phyloP scores from a whole-genome alignment of 2,797 vertebrate genomes.

The Melanotaenia nigrans region DNA sequence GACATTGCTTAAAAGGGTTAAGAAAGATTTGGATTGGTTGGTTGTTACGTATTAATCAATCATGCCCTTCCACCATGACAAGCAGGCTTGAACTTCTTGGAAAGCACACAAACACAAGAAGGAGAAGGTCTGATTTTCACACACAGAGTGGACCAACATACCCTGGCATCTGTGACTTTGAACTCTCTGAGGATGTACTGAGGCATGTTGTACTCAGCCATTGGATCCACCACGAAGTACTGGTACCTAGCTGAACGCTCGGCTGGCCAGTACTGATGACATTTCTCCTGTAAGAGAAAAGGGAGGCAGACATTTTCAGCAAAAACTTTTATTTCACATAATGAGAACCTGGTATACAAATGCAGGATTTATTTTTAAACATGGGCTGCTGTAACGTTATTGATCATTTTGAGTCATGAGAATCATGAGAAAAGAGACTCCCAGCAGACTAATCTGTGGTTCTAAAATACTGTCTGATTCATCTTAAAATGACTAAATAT shows the following conservation, averaged over 20 bases:
- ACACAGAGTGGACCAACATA: constrained; percentile 62
- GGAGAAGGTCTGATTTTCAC: constrained; percentile 1
- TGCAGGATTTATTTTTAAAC: constrained; percentile 16
- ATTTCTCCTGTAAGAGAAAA: constrained; percentile 88
- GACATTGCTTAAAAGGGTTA: constrained; percentile 10
- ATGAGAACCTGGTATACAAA: constrained; percentile 7
- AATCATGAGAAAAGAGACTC: constrained; percentile 23
- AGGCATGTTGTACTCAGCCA: constrained; percentile 99
- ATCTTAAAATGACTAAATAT: constrained; percentile 54
- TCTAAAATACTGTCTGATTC: constrained; percentile 50
- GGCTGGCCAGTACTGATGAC: constrained; percentile 98
- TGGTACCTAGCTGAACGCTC: constrained; percentile 97
- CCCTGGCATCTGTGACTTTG: constrained; percentile 98
- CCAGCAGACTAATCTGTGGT: constrained; percentile 33
- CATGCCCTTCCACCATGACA: background rate
- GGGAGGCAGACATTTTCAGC: constrained; percentile 5
- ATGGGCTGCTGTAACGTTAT: constrained; percentile 22
- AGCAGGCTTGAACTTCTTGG: background rate
- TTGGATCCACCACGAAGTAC: constrained; percentile 98
- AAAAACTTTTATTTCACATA: constrained; percentile 6
- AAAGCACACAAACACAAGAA: constrained; percentile 1
- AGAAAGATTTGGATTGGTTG: constrained; percentile 41
- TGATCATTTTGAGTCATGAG: constrained; percentile 44
- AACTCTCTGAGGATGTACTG: constrained; percentile 98
- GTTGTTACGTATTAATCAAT: constrained; percentile 46